Evolutionary conservation across 2,888 invertebrate species (phyloP).

Genomic region (Machimus rusticus): DNA sequence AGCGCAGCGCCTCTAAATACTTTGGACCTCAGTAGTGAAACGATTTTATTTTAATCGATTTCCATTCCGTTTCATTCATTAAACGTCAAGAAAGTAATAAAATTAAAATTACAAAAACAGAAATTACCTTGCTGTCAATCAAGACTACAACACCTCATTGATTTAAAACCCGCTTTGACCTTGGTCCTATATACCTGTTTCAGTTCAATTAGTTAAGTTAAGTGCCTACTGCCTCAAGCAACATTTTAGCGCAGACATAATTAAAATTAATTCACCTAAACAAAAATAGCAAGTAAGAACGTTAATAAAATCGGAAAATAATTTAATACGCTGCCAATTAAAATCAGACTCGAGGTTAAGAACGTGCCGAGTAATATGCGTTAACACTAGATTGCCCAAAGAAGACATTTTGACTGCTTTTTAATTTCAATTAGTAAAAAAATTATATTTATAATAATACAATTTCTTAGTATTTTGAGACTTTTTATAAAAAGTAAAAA

Average conservation of each 20-base stretch:
- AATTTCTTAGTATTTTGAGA: too few relatives aligned
- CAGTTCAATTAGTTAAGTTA: neutral
- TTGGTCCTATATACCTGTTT: neutral
- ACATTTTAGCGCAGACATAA: neutral
- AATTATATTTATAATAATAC: too few relatives aligned
- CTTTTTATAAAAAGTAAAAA: too few relatives aligned
- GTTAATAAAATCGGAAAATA: neutral
- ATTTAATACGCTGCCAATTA: neutral
- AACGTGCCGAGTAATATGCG: neutral
- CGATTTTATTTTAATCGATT: neutral
- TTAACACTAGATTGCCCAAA: too few relatives aligned
- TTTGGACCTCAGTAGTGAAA: neutral
- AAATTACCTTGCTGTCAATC: neutral
- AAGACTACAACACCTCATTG: neutral
- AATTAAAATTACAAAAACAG: neutral
- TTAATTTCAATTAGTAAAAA: too few relatives aligned
- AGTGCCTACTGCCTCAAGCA: neutral
- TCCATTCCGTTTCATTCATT: neutral
- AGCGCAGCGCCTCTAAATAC: neutral
- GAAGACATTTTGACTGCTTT: too few relatives aligned
- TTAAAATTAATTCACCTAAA: neutral
- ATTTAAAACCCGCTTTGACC: neutral
- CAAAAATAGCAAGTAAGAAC: neutral
- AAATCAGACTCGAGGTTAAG: neutral
- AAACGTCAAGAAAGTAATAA: neutral